Evolutionary conservation across 2,888 invertebrate genomes (phyloP), one percentile per base, ranked within the genome.

Genomic region (Scaeva pyrastri): DNA sequence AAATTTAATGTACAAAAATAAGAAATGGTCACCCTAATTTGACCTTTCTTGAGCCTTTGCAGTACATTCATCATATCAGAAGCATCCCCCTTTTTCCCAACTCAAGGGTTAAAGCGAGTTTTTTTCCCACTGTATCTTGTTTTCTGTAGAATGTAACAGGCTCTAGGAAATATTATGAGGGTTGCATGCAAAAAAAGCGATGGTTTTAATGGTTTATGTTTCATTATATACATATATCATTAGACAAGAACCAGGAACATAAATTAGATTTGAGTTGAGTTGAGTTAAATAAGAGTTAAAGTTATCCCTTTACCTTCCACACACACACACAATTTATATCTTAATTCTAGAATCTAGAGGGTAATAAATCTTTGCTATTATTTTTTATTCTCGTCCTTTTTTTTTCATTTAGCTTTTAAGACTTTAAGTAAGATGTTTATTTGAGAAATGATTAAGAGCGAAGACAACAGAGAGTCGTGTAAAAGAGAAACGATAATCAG

Each of bases 221-320:
- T 5, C 31, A 7, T 31, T 43, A 11, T 19, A 0, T 31, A 36
- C 11, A 26, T 31, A 16, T 11, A 39, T 21, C 31, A 36, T 7
- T 21, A 58, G 39, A 21, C 23, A 26, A 43, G 45, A 31, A 26
- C 45, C 31, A 43, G 26, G 16, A 45, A 66, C 66, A 66, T 66
- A 66, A 66, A 66, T 48, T 66, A 66, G 45, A 66, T 66, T 36
- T 31, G 19, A 19, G 43, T 12, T 31, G 19, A 19, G 43, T 12
- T 14, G 3, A 64, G 64, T 64, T 64, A 64, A 58, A 64, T 48
- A 43, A 64, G 64, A 48, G 31, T 66, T 66, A 66, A 66, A 66
- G 19, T 43, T 64, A 45, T 45, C 66, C 48, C 39, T 21, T 31
- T 31, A 31, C 31, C 31, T 31, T 31, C 5, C 31, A 31, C 31